Percentiles rank a stretch among this genome's conserved stretches.
Conservation (phyloP, 1,140 invertebrate genomes). For the Habropoda laboriosa region DNA sequence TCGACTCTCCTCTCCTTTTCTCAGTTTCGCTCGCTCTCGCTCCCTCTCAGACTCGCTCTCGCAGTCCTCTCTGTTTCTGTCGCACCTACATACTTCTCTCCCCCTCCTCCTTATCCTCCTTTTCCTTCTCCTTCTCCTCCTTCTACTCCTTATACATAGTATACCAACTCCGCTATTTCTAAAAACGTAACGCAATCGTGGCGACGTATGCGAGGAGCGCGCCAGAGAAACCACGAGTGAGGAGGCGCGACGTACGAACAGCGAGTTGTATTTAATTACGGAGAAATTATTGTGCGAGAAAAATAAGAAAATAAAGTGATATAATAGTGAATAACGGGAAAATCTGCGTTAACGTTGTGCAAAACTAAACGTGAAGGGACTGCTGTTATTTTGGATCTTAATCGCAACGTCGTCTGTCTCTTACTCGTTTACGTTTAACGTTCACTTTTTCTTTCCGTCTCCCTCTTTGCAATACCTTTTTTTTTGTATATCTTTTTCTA, state of each 20-base stretch:
- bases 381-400: constrained; percentile 18
- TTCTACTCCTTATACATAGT: constrained; percentile 36
- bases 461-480: constrained; percentile 6
- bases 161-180: constrained; percentile 53
- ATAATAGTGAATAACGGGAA: constrained; percentile 58
- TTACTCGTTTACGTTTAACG: constrained; percentile 36
- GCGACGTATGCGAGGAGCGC: constrained; percentile 49
- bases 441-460: constrained; percentile 45
- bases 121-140: constrained; percentile 11
- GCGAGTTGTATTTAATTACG: constrained; percentile 26
- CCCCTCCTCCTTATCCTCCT: background rate
- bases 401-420: constrained; percentile 42
- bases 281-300: constrained; percentile 22
- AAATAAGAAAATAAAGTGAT: constrained; percentile 31
- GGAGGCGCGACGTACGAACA: constrained; percentile 43
- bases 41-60: background rate
- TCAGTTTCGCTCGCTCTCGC: background rate
- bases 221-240: constrained; percentile 50
- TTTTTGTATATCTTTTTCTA: constrained; percentile 53
- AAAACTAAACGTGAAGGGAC: constrained; percentile 70
- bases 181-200: constrained; percentile 57
- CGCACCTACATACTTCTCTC: constrained; percentile 7
- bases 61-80: constrained; percentile 19
- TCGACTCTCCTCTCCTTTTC: background rate
- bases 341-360: constrained; percentile 70